phyloP scores from a whole-genome alignment of 2,888 invertebrate genomes.

The Dryadula phaetusa region DNA sequence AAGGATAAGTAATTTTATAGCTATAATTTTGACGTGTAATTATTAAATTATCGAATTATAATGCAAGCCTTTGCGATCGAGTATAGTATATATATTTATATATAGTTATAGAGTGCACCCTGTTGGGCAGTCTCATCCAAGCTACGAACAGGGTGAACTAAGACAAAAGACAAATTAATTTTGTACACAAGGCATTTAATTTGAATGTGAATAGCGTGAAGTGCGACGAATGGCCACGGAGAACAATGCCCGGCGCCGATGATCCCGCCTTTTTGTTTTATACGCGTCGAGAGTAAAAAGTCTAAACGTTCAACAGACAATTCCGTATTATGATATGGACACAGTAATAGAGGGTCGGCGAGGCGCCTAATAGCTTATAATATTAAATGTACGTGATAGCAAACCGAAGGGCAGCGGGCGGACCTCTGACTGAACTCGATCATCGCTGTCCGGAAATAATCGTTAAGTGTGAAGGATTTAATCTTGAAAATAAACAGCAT shows the following conservation, averaged over 20 bases:
- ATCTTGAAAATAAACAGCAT: slow-evolving; percentile 49
- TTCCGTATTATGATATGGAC: slow-evolving; percentile 83
- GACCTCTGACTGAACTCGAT: slow-evolving; percentile 47
- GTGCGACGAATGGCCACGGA: slow-evolving; percentile 82
- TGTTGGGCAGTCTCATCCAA: slow-evolving; percentile 76
- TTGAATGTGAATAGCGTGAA: slow-evolving; percentile 85
- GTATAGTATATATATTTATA: background rate
- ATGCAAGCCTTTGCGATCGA: background rate
- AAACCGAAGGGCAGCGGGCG: slow-evolving; percentile 55
- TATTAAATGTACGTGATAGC: slow-evolving; percentile 80
- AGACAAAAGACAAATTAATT: slow-evolving; percentile 85
- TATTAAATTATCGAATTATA: background rate
- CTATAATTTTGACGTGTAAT: background rate
- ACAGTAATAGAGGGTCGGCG: slow-evolving; percentile 79
- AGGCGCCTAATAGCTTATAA: slow-evolving; percentile 81
- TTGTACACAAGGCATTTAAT: slow-evolving; percentile 84
- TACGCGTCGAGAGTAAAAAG: slow-evolving; percentile 77
- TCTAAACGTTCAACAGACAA: slow-evolving; percentile 78
- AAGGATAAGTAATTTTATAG: background rate
- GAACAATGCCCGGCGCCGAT: slow-evolving; percentile 83
- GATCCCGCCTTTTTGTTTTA: slow-evolving; percentile 79
- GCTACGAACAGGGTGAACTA: slow-evolving; percentile 62
- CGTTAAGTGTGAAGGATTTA: slow-evolving; percentile 58
- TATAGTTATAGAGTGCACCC: slow-evolving; percentile 50
- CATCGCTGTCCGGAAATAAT: slow-evolving; percentile 65